Percentiles rank a stretch among this genome's conserved stretches.
phyloP scores from a whole-genome alignment of 2,113 vertebrate species.

The Hippocampus abdominalis region DNA sequence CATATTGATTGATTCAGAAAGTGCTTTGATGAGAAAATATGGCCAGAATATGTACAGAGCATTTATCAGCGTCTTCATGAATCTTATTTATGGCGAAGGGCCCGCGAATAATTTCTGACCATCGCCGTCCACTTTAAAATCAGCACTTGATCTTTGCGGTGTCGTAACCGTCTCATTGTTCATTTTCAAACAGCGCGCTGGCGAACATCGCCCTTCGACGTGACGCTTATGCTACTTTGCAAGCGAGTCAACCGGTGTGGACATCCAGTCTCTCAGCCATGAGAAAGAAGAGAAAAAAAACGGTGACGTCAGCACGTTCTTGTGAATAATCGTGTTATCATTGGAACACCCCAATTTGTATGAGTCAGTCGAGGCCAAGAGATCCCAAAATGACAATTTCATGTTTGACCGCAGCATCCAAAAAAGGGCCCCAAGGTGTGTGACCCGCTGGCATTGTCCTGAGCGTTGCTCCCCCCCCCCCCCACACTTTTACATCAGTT shows the following conservation, averaged over 20 bases:
- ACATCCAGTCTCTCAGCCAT: conserved; percentile 27
- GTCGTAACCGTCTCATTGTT: conserved; percentile 32
- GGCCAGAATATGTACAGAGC: conserved; percentile 61
- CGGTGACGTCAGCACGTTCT: conserved; percentile 39
- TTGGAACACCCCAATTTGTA: conserved; percentile 58
- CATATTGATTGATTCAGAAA: conserved; percentile 74
- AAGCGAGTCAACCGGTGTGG: conserved; percentile 4
- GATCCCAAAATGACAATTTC: neutral
- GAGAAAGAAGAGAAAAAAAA: conserved; percentile 32
- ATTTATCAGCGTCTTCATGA: conserved; percentile 67
- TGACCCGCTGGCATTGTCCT: neutral
- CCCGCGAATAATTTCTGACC: conserved; percentile 50
- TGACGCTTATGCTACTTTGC: neutral
- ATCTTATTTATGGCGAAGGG: conserved; percentile 68
- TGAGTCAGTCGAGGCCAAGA: conserved; percentile 42
- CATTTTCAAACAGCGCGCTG: conserved; percentile 21
- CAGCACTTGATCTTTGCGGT: conserved; percentile 32
- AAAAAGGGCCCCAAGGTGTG: neutral
- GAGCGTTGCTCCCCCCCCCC: neutral
- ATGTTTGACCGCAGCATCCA: neutral
- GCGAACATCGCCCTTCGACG: neutral
- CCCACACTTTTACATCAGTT: conserved; percentile 35
- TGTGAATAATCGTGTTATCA: conserved; percentile 46
- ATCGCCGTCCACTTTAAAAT: conserved; percentile 44
- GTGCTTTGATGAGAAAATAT: conserved; percentile 64